Percentiles rank a stretch among this genome's conserved stretches.
Evolutionary conservation across 2,797 vertebrate genomes (phyloP).

Genomic region (Danio albolineatus): DNA sequence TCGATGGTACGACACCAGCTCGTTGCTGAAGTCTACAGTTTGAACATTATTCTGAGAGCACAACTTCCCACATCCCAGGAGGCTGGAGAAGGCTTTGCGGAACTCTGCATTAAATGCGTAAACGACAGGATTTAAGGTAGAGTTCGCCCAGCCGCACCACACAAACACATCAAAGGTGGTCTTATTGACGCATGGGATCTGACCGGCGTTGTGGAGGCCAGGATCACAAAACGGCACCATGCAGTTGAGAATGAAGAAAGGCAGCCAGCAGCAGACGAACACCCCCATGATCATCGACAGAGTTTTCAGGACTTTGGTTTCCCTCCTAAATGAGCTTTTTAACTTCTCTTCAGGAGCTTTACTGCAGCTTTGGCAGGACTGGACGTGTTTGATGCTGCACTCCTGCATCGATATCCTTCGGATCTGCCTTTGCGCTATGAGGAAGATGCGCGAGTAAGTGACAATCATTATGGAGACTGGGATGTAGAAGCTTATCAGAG

Average conservation of each 20-base stretch:
- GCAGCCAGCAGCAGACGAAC: slow-evolving; percentile 51
- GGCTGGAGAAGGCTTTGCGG: slow-evolving; percentile 77
- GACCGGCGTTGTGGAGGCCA: slow-evolving; percentile 48
- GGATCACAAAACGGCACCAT: slow-evolving; percentile 66
- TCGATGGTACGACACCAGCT: slow-evolving; percentile 81
- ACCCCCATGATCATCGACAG: slow-evolving; percentile 82
- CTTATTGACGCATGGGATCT: slow-evolving; percentile 77
- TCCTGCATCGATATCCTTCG: slow-evolving; percentile 79
- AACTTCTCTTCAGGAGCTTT: slow-evolving; percentile 73
- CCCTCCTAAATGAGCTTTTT: slow-evolving; percentile 78
- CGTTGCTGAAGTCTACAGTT: slow-evolving; percentile 80
- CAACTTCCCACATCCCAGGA: slow-evolving; percentile 76
- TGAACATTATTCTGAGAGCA: slow-evolving; percentile 74
- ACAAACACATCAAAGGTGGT: slow-evolving; percentile 79
- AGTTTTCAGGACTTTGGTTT: slow-evolving; percentile 84
- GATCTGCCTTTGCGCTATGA: slow-evolving; percentile 81
- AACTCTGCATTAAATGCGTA: slow-evolving; percentile 85
- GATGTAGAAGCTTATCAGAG: slow-evolving; percentile 78
- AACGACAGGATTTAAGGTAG: slow-evolving; percentile 81
- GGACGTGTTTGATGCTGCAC: slow-evolving; percentile 69
- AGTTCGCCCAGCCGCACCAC: slow-evolving; percentile 87
- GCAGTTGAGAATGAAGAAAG: slow-evolving; percentile 75
- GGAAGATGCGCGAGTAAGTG: slow-evolving; percentile 82
- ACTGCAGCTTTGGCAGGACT: slow-evolving; percentile 66
- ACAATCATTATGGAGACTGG: slow-evolving; percentile 83